Base-by-base conservation (phyloP, 1,140 invertebrate species). In the Pogonus chalceus region DNA sequence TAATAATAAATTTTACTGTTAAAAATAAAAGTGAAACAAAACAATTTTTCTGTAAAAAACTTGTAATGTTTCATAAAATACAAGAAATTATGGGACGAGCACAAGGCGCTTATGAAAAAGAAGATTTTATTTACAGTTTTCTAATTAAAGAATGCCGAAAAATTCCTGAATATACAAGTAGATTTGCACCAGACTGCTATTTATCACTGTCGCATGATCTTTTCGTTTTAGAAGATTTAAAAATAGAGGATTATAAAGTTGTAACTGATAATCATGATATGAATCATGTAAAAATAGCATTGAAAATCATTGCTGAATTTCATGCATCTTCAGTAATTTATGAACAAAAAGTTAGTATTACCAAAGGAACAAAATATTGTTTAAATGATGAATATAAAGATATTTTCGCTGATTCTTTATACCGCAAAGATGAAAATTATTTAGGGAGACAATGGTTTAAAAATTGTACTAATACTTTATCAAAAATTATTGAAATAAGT, bases 321-420 rank as follows among this genome's bases (percentile, higher is more conserved):
- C 72, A 75, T 24, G 66, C 65, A 0, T 52, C 62, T 10, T 68
- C 62, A 16, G 7, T 75, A 1, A 35, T 67, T 1, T 66, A 64
- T 18, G 71, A 74, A 50, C 55, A 62, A 26, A 57, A 54, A 22
- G 48, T 67, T 51, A 39, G 51, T 1, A 22, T 58, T 20, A 24
- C 35, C 48, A 35, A 39, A n/a, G 55, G 50, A 23, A 37, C n/a
- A 9, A 35, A 21, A 14, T 60, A 52, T 23, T 55, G 35, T 31
- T 37, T 63, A 23, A 10, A n/a, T 10, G 49, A 59, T 12, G 37
- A 54, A 14, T 35, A 55, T 21, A 7, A 51, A 3, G 39, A 56
- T 2, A 20, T 57, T 2, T 52, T 63, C 2, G 48, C 56, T 26
- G 54, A 59, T 50, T 39, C 26, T 12, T 18, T 54, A n/a, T 54